These are phyloP conservation scores for Lypha dubia DNA, from an alignment of 2,888 invertebrate species.

Conservation along the genomic window DNA sequence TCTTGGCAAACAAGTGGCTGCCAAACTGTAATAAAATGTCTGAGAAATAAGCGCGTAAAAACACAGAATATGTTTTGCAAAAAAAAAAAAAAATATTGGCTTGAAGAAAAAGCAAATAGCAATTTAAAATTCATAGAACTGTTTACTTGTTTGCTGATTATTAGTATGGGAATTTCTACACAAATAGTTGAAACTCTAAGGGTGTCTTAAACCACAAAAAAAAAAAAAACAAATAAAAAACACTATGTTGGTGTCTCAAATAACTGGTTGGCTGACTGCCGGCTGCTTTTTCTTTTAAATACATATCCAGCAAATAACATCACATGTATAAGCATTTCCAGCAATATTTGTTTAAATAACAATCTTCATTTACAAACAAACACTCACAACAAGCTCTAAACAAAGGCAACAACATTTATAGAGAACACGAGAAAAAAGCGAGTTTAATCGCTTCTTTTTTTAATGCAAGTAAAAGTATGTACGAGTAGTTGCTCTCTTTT, in stretches of 20 bases:
- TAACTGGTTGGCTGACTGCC: conserved; percentile 53
- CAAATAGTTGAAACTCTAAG: conserved; percentile 16
- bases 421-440: not conserved
- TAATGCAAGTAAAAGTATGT: no score
- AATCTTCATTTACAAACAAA: conserved; percentile 26
- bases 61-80: conserved; percentile 28
- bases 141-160: conserved; percentile 7
- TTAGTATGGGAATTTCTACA: conserved; percentile 1
- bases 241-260: conserved; percentile 42
- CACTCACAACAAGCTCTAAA: conserved; percentile 15
- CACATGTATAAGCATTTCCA: conserved; percentile 22
- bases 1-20: conserved; percentile 69
- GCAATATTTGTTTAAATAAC: conserved; percentile 51
- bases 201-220: not conserved
- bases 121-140: conserved; percentile 50
- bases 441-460: conserved; percentile 6
- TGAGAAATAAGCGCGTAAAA: conserved; percentile 40
- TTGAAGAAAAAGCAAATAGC: not conserved
- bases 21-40: conserved; percentile 55
- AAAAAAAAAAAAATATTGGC: conserved; percentile 3
- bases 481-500: not conserved
- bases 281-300: conserved; percentile 40
- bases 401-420: not conserved
- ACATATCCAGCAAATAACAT: conserved; percentile 31
- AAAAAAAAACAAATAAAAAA: not conserved